phyloP scores from a whole-genome alignment of 2,113 vertebrate species.

The Zootoca vivipara region DNA sequence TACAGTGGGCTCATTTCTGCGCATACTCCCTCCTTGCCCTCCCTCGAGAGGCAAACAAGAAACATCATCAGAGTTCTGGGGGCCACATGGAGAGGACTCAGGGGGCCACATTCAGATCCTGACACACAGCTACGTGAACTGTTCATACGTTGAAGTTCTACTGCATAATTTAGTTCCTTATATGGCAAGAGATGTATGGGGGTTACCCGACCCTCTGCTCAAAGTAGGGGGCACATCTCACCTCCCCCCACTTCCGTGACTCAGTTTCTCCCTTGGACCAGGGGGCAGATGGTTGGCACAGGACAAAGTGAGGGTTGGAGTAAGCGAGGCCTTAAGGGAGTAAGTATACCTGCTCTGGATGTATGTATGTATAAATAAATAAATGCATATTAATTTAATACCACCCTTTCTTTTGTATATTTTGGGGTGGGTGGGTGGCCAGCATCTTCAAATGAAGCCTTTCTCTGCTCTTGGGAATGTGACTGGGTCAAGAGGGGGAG shows the following conservation, averaged over 20 bases:
- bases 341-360: background rate
- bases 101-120: no score
- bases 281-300: background rate
- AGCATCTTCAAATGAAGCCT: background rate
- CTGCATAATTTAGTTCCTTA: no score
- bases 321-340: background rate
- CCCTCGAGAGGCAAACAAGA: no score
- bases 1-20: no score
- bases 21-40: no score
- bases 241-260: background rate
- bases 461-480: background rate
- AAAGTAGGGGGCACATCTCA: background rate
- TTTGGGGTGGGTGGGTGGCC: background rate
- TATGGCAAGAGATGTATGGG: background rate
- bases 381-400: conserved; percentile 17
- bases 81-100: no score
- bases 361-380: background rate
- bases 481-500: background rate
- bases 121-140: background rate
- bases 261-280: background rate
- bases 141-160: background rate
- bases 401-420: background rate
- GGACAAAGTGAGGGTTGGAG: background rate
- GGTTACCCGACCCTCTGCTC: background rate
- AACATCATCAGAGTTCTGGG: no score